Conservation (phyloP, 2,888 invertebrate genomes). For the Oasisia sp. region DNA sequence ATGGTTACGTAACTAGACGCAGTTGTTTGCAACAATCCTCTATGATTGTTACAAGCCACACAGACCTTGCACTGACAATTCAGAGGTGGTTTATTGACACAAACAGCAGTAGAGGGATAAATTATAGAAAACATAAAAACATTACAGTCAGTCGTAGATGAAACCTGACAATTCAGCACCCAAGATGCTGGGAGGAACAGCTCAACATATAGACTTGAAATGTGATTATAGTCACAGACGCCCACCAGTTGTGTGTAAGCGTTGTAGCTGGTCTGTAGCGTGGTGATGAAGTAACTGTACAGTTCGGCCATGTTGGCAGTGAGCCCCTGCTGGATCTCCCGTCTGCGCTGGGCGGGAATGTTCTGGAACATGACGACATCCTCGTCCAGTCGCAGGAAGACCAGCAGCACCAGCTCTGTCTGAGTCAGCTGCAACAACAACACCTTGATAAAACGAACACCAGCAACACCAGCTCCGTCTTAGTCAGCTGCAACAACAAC, state of each 20-base stretch:
- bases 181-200: no score
- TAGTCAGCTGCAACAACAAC: slow-evolving; percentile 68
- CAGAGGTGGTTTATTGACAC: no score
- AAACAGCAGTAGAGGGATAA: no score
- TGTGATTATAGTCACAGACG: neutral
- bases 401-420: slow-evolving; percentile 88
- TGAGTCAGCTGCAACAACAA: slow-evolving; percentile 70
- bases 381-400: slow-evolving; percentile 89
- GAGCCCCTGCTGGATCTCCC: slow-evolving; percentile 87
- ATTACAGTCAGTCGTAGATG: no score
- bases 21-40: no score
- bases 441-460: neutral
- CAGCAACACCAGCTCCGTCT: slow-evolving; percentile 88
- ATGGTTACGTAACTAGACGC: no score
- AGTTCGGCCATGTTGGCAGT: slow-evolving; percentile 89
- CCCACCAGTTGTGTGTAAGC: slow-evolving; percentile 33
- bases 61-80: no score
- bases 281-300: slow-evolving; percentile 71
- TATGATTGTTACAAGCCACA: no score
- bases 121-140: no score
- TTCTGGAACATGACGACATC: slow-evolving; percentile 91
- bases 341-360: slow-evolving; percentile 83
- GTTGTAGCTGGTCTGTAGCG: slow-evolving; percentile 32
- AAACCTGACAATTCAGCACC: no score
- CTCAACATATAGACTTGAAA: no score